Percentiles rank a stretch among this genome's conserved stretches.
These are phyloP conservation scores for Pangasianodon gigas DNA, from an alignment of 2,113 vertebrate genomes.

Conservation along the genomic window DNA sequence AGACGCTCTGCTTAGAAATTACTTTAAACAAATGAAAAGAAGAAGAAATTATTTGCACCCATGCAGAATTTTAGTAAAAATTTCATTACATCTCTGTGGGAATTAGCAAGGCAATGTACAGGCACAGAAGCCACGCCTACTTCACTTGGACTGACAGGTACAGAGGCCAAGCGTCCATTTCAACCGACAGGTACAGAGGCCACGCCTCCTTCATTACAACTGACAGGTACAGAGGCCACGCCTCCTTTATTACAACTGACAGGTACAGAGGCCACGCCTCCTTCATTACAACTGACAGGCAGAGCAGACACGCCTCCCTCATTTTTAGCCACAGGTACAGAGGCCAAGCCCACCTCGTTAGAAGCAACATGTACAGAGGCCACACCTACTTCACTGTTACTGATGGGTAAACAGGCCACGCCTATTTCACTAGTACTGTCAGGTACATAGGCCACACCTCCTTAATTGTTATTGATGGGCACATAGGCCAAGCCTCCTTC, in stretches of 20 bases:
- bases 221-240: background rate
- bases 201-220: background rate
- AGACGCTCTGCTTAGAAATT: background rate
- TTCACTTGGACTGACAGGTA: background rate
- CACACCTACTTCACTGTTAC: background rate
- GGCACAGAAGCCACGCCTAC: background rate
- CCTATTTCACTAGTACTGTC: no score
- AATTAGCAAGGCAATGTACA: background rate
- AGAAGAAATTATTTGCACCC: background rate
- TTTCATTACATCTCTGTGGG: background rate
- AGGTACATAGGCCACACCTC: background rate
- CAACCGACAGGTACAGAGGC: background rate
- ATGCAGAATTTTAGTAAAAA: background rate
- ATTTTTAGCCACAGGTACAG: rapidly evolving
- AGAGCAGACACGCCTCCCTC: background rate
- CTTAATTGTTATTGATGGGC: background rate
- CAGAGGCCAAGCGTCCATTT: background rate
- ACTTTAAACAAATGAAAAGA: background rate
- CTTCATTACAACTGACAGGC: background rate
- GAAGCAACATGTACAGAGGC: background rate
- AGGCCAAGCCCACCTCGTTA: background rate
- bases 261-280: background rate
- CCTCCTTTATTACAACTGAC: background rate
- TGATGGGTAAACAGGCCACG: background rate
- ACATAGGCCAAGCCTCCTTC: background rate